A percentile compares a stretch with the other conserved stretches of the same genome.
Conservation (phyloP, 2,888 invertebrate genomes). For the Bellardia bayeri region DNA sequence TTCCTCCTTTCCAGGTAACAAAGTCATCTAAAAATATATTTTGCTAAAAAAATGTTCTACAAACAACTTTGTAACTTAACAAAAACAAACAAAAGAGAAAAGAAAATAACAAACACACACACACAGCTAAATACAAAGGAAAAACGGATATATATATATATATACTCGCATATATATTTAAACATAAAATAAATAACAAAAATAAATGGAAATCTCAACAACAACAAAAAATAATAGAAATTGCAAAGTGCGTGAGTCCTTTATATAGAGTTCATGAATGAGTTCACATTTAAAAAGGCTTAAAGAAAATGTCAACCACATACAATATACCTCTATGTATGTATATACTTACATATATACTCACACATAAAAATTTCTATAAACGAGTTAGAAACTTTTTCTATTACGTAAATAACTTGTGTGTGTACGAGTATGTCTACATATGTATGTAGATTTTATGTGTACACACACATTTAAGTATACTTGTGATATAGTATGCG, state of each 20-base stretch:
- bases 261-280: conserved; percentile 23
- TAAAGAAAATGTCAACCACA: conserved; percentile 15
- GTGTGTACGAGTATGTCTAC: neutral
- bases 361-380: neutral
- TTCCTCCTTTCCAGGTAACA: neutral
- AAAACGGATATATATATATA: neutral
- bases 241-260: conserved; percentile 23
- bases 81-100: conserved; percentile 1
- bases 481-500: too few relatives aligned
- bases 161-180: neutral
- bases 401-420: neutral
- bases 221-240: conserved; percentile 2
- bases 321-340: neutral
- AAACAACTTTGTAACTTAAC: conserved; percentile 1
- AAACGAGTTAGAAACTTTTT: conserved; percentile 19
- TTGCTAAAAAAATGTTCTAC: neutral
- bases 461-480: too few relatives aligned
- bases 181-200: neutral
- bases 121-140: neutral
- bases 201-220: conserved; percentile 20
- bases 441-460: neutral
- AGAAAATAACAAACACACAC: neutral
- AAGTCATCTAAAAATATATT: conserved; percentile 13
- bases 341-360: too few relatives aligned
- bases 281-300: conserved; percentile 31